These are phyloP conservation scores for Morbakka virulenta DNA, from an alignment of 30 jellyfish, hydroid and myxozoan species.

Conservation along the genomic window DNA sequence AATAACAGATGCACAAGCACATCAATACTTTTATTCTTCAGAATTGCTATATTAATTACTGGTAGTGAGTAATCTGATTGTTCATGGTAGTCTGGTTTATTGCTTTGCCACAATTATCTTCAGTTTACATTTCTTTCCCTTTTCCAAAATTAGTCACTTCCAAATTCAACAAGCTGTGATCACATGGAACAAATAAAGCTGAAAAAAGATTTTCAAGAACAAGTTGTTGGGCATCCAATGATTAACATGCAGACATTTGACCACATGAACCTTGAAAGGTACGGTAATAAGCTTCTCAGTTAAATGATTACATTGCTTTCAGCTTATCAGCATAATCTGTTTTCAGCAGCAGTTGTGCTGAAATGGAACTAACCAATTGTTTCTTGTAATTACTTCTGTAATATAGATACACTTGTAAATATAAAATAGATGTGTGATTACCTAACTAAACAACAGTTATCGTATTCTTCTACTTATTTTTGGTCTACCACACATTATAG, in stretches of 20 bases:
- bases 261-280: constrained; percentile 51
- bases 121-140: not conserved
- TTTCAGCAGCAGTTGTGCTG: too few relatives aligned
- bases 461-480: too few relatives aligned
- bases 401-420: not conserved
- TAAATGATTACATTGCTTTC: not conserved
- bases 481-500: too few relatives aligned
- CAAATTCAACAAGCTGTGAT: constrained; percentile 69
- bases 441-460: too few relatives aligned
- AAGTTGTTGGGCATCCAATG: constrained; percentile 64
- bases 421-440: too few relatives aligned
- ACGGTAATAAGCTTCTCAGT: not conserved
- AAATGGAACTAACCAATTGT: too few relatives aligned
- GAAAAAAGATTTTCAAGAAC: constrained; percentile 61
- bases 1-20: too few relatives aligned
- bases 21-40: too few relatives aligned
- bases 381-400: too few relatives aligned
- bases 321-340: too few relatives aligned
- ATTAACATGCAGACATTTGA: constrained; percentile 58
- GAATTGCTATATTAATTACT: too few relatives aligned
- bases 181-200: constrained; percentile 74
- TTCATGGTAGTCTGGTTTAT: not conserved
- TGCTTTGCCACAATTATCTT: not conserved
- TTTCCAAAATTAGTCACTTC: constrained; percentile 51
- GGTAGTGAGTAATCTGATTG: not conserved